These are phyloP conservation scores for Lasaia peninsularis DNA, from an alignment of 1,140 invertebrate species.

Conservation along the genomic window DNA sequence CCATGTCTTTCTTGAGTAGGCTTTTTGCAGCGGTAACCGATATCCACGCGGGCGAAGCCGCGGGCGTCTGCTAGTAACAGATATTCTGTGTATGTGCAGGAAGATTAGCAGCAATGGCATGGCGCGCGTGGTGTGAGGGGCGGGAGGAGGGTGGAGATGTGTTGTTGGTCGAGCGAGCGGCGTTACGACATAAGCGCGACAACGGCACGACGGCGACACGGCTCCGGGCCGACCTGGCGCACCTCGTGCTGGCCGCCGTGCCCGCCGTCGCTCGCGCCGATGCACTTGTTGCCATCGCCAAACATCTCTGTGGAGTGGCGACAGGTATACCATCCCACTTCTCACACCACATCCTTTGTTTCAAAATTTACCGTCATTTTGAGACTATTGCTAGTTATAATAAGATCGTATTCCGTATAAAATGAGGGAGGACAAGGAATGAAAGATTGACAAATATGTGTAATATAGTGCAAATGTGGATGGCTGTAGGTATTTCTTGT, in stretches of 20 bases:
- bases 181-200: constrained; percentile 88
- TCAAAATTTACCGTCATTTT: no score
- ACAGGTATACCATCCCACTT: constrained; percentile 78
- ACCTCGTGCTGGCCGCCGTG: constrained; percentile 82
- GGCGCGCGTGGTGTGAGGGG: constrained; percentile 70
- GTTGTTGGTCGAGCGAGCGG: constrained; percentile 86
- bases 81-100: constrained; percentile 66
- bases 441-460: no score
- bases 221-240: constrained; percentile 85
- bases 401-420: no score
- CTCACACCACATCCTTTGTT: not conserved
- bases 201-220: constrained; percentile 77
- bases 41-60: no score
- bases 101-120: constrained; percentile 85
- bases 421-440: no score
- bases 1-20: no score
- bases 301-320: constrained; percentile 91
- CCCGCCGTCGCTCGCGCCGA: constrained; percentile 47
- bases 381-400: no score
- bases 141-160: constrained; percentile 50
- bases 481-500: no score
- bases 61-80: not conserved
- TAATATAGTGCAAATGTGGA: no score
- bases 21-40: no score
- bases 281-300: constrained; percentile 84